A percentile compares a stretch with the other conserved stretches of the same genome.
phyloP scores from a whole-genome alignment of 1,140 invertebrate species.

The Apocrypta bakeri region DNA sequence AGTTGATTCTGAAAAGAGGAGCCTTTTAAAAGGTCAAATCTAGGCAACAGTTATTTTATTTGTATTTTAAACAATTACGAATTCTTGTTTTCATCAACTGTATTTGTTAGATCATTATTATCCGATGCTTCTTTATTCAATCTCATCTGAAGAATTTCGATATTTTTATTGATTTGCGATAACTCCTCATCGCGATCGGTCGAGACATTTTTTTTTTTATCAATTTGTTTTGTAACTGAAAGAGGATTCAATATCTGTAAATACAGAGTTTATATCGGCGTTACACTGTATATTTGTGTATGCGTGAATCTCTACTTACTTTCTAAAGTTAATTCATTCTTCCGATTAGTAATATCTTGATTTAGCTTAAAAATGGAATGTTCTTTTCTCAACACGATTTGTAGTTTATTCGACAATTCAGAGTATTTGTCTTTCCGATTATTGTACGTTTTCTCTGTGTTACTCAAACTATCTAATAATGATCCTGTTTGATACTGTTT shows the following conservation, averaged over 20 bases:
- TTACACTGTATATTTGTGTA: not conserved
- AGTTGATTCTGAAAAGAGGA: slow-evolving; percentile 6
- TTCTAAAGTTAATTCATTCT: slow-evolving; percentile 14
- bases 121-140: not conserved
- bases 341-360: not conserved
- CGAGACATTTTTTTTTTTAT: not conserved
- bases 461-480: slow-evolving; percentile 11
- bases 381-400: slow-evolving; percentile 3
- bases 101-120: not conserved
- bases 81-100: slow-evolving; percentile 14
- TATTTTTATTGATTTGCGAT: not conserved
- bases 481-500: slow-evolving; percentile 36
- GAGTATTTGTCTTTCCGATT: slow-evolving; percentile 8
- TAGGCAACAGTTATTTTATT: no score
- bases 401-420: slow-evolving; percentile 1
- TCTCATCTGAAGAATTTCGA: slow-evolving; percentile 18
- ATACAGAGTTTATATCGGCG: not conserved
- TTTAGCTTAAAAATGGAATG: not conserved
- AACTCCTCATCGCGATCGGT: not conserved
- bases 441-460: slow-evolving; percentile 19
- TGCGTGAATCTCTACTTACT: not conserved
- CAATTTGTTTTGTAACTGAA: slow-evolving; percentile 19
- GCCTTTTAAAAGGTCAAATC: no score
- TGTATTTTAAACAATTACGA: slow-evolving; percentile 5
- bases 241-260: not conserved